These are phyloP conservation scores for Lordiphosa andalusiaca DNA, from an alignment of 2,888 invertebrate genomes.

Conservation along the genomic window DNA sequence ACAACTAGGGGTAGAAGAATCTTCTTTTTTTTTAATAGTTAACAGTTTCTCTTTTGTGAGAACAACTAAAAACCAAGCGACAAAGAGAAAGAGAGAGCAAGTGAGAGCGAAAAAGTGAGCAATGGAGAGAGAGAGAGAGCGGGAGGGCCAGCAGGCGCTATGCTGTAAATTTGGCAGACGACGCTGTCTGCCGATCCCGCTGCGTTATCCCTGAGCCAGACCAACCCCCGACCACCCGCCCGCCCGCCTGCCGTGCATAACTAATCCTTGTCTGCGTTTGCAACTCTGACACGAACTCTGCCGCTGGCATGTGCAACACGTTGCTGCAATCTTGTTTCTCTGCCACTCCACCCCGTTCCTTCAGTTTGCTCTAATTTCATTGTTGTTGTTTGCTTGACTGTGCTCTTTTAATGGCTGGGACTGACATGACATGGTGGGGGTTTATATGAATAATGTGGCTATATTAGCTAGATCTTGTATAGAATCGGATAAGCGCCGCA, in stretches of 20 bases:
- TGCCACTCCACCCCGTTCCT: not conserved
- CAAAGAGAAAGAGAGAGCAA: constrained; percentile 11
- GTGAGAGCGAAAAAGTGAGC: not conserved
- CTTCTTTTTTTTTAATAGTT: too few species aligned
- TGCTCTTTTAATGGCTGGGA: too few species aligned
- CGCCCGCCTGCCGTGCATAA: constrained; percentile 47
- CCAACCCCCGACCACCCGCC: constrained; percentile 9
- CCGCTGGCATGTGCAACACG: constrained; percentile 58
- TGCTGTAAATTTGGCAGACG: constrained; percentile 33
- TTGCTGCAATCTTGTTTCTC: constrained; percentile 24
- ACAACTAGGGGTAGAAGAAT: too few species aligned
- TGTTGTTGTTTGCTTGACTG: too few species aligned
- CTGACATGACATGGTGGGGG: too few species aligned
- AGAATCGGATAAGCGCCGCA: too few species aligned
- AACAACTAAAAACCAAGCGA: constrained; percentile 3
- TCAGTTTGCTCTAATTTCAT: not conserved
- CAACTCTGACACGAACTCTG: constrained; percentile 7
- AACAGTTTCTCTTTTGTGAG: too few species aligned
- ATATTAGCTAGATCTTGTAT: too few species aligned
- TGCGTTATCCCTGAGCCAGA: constrained; percentile 12
- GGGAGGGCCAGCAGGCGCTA: constrained; percentile 3
- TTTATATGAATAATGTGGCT: too few species aligned
- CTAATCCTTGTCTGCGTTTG: constrained; percentile 49
- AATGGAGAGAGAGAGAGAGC: constrained; percentile 8
- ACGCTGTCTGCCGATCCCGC: constrained; percentile 17